A percentile compares a stretch with the other conserved stretches of the same genome.
Conservation (phyloP, 1,140 invertebrate species). For the Bombyx mandarina region DNA sequence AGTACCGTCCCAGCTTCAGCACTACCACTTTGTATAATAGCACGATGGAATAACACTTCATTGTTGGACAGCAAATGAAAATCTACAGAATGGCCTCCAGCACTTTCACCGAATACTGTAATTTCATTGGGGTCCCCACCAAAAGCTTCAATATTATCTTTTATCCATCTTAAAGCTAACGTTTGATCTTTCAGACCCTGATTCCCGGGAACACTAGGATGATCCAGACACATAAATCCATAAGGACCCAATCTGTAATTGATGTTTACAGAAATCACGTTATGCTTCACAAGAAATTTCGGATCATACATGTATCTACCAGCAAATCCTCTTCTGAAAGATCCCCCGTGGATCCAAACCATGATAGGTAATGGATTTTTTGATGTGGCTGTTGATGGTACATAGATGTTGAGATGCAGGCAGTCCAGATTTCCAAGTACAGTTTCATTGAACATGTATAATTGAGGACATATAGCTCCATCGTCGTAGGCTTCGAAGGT, state of each 20-base stretch:
- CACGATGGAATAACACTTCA: conserved; percentile 18
- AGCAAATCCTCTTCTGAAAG: conserved; percentile 10
- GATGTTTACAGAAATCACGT: conserved; percentile 13
- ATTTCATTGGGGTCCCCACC: conserved; percentile 19
- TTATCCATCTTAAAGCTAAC: conserved; percentile 24
- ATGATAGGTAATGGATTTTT: conserved; percentile 16
- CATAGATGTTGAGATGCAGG: conserved; percentile 18
- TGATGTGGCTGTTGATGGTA: conserved; percentile 12
- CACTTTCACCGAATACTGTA: conserved; percentile 20
- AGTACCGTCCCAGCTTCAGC: conserved; percentile 10
- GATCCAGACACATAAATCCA: conserved; percentile 21
- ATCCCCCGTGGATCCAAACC: conserved; percentile 18
- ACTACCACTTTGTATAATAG: conserved; percentile 25
- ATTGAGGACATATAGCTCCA: conserved; percentile 18
- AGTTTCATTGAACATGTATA: conserved; percentile 4
- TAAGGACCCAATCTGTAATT: conserved; percentile 17
- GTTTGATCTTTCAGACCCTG: conserved; percentile 32
- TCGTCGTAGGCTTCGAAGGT: conserved; percentile 31
- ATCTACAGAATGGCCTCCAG: conserved; percentile 16
- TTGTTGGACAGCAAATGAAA: conserved; percentile 18
- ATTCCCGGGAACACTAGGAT: conserved; percentile 14
- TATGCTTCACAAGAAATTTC: conserved; percentile 9
- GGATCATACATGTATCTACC: conserved; percentile 8
- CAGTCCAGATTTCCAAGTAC: conserved; percentile 14
- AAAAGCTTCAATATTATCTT: conserved; percentile 23